Conservation (phyloP, 2,888 invertebrate genomes). For the Autographa gamma region DNA sequence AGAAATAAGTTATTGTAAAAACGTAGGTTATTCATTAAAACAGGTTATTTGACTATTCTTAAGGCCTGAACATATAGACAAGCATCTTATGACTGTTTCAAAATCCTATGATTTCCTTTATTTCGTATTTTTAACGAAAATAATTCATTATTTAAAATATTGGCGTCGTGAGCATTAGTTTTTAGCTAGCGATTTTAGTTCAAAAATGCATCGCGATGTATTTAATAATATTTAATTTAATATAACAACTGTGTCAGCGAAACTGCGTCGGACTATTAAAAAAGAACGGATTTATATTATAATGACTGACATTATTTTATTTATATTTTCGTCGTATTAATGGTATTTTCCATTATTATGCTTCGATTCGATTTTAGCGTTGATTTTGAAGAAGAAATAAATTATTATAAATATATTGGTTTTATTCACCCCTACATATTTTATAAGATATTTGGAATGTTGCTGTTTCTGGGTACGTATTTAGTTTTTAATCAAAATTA, state of each 20-base stretch:
- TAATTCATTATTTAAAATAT: no score
- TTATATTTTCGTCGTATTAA: not conserved
- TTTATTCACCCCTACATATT: not conserved
- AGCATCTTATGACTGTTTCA: no score
- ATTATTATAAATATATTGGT: not conserved
- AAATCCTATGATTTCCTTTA: no score
- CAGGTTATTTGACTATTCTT: no score
- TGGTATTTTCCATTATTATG: not conserved
- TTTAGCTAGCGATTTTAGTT: not conserved
- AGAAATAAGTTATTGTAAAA: no score
- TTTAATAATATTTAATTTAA: not conserved
- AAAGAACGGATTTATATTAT: not conserved
- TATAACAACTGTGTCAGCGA: not conserved
- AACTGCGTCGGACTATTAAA: conserved; percentile 2
- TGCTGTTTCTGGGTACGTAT: not conserved
- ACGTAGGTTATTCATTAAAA: no score
- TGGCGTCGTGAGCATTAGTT: not conserved
- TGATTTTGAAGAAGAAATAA: not conserved
- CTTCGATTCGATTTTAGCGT: not conserved
- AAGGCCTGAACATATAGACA: no score
- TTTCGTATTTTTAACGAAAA: no score
- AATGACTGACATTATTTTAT: not conserved
- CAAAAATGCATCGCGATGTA: not conserved
- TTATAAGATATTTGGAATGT: not conserved
- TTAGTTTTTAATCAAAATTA: not conserved